Conservation (phyloP, 1,140 invertebrate species). For the Phocides pigmalion region DNA sequence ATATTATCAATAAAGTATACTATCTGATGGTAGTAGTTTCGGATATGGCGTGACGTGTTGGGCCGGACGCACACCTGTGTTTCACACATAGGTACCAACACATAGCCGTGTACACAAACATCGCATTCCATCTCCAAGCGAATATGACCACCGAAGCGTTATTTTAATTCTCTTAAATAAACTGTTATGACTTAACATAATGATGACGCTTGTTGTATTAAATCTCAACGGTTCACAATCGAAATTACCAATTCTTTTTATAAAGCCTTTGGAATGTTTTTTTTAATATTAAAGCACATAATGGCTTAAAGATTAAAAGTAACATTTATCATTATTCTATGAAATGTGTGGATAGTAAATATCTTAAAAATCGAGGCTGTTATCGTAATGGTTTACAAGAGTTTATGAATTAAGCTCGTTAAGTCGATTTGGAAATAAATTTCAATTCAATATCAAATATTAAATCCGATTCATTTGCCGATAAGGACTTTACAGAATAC, state of each 20-base stretch:
- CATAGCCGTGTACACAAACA: constrained; percentile 33
- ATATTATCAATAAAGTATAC: constrained; percentile 6
- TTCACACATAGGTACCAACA: constrained; percentile 43
- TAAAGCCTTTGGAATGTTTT: too few relatives aligned
- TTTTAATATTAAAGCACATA: too few relatives aligned
- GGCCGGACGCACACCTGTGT: constrained; percentile 80
- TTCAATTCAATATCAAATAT: constrained; percentile 38
- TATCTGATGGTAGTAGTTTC: constrained; percentile 46
- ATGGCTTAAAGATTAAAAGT: too few relatives aligned
- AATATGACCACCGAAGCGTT: constrained; percentile 33
- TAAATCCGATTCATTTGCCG: constrained; percentile 39
- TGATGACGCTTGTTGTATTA: constrained; percentile 31
- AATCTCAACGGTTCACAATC: background rate
- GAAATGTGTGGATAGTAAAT: too few relatives aligned
- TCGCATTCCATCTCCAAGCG: constrained; percentile 57
- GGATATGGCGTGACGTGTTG: constrained; percentile 59
- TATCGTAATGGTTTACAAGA: constrained; percentile 6
- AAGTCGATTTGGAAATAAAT: constrained; percentile 40
- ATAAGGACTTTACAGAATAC: constrained; percentile 60
- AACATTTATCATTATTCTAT: too few relatives aligned
- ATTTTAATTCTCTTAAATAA: constrained; percentile 36
- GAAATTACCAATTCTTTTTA: too few relatives aligned
- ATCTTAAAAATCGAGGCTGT: background rate
- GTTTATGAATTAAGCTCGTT: constrained; percentile 28
- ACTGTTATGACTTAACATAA: constrained; percentile 31